Base-by-base conservation (phyloP, 2,797 vertebrate genomes). In the Alectoris magna region DNA sequence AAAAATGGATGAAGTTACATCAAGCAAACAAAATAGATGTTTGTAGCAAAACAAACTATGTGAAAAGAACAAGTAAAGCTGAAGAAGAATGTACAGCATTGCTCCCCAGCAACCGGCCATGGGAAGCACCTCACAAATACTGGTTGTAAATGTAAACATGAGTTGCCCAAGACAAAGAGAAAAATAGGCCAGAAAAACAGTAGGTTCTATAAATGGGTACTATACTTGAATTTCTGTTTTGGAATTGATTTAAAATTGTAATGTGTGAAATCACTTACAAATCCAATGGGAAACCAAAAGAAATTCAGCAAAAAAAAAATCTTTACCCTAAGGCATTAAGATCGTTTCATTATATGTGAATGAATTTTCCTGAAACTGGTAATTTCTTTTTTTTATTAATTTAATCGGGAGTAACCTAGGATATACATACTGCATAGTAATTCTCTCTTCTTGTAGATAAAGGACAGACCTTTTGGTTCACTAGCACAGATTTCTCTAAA, bases 161-260 rank as follows among this genome's bases (percentile, higher is more conserved):
- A 62, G 16, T 62, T 84, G 41, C 41, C 48, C 39, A 72, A 78
- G 27, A 22, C 78, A 89, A 91, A 74, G 56, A 69, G 24, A 56
- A 92, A 72, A 89, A 67, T 2, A 70, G 46, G 73, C 60, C 64
- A 78, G 64, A 71, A 89, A 94, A 84, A 39, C 23, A 69, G 31
- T 66, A 82, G 14, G 31, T 74, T 84, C 59, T 70, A 71, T 86
- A 70, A 81, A 85, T n/a, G 44, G n/a, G 9, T 64, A 58, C 38
- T 87, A 82, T 14, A 74, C 56, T 76, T 94, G 26, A 49, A 91
- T 90, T 94, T 91, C 77, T 82, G 48, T 4, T 23, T 92, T 95
- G 68, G 60, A 96, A 88, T 76, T 41, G 46, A 14, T 39, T 64
- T 81, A 44, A 82, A 53, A 77, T 82, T 94, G 90, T 82, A 68